Evolutionary conservation across 2,797 vertebrate genomes (phyloP).

Genomic region (Schizothorax lantsangensis): DNA sequence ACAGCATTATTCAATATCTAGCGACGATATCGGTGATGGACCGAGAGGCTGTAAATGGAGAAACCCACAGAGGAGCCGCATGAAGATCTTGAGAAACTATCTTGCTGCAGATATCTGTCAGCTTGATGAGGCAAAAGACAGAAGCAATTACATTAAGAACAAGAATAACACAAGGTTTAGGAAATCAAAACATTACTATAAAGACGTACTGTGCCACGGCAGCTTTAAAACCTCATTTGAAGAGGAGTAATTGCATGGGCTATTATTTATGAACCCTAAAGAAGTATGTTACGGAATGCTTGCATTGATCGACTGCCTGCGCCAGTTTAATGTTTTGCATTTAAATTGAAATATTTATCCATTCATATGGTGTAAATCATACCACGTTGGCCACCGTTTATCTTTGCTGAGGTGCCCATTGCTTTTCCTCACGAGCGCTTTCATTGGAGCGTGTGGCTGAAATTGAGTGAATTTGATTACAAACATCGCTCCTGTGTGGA

Average conservation of each 20-base stretch:
- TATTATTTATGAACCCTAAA: slow-evolving; percentile 75
- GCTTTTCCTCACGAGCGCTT: slow-evolving; percentile 58
- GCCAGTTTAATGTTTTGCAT: slow-evolving; percentile 75
- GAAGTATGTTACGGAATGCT: slow-evolving; percentile 69
- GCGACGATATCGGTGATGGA: slow-evolving; percentile 2
- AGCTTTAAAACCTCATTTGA: slow-evolving; percentile 77
- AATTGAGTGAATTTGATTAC: slow-evolving; percentile 66
- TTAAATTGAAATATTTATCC: slow-evolving; percentile 81
- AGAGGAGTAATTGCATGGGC: slow-evolving; percentile 73
- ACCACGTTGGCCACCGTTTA: slow-evolving; percentile 66
- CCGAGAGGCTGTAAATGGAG: slow-evolving; percentile 10
- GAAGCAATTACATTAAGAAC: slow-evolving; percentile 77
- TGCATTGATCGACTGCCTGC: slow-evolving; percentile 71
- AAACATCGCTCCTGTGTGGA: slow-evolving; percentile 52
- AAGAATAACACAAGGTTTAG: slow-evolving; percentile 77
- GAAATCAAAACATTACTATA: slow-evolving; percentile 79
- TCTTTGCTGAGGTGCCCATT: slow-evolving; percentile 68
- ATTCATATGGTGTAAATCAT: slow-evolving; percentile 73
- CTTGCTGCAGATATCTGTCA: slow-evolving; percentile 73
- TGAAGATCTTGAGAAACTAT: slow-evolving; percentile 68
- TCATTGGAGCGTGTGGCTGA: slow-evolving; percentile 53
- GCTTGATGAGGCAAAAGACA: slow-evolving; percentile 76
- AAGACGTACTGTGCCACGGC: slow-evolving; percentile 64
- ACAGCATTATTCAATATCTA: background rate
- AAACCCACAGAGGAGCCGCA: slow-evolving; percentile 15